These are phyloP conservation scores for Apodemus sylvaticus DNA, from an alignment of 2,113 vertebrate species.

Conservation along the genomic window DNA sequence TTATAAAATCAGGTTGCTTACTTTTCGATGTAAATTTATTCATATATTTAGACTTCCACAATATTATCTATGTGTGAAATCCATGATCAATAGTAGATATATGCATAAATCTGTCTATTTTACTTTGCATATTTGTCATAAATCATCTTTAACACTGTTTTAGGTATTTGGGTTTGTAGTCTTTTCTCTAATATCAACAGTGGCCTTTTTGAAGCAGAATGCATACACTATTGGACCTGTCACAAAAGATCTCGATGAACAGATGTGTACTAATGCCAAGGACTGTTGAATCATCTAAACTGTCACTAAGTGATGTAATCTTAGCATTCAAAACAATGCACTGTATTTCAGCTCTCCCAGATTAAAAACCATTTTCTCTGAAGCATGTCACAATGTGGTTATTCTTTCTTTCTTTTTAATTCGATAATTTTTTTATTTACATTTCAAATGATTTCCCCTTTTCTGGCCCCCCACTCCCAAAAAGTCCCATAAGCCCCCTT, in stretches of 20 bases:
- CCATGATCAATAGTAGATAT: neutral
- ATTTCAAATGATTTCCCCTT: no score
- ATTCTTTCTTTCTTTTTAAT: no score
- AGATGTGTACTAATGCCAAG: neutral
- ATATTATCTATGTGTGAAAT: neutral
- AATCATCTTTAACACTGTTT: neutral
- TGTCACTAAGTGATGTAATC: neutral
- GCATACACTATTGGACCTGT: neutral
- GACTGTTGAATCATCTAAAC: neutral
- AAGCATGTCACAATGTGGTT: no score
- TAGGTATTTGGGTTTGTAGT: neutral
- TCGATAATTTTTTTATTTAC: no score
- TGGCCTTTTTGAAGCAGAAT: neutral
- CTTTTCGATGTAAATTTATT: conserved; percentile 14
- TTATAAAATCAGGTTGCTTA: neutral
- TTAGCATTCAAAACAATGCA: neutral
- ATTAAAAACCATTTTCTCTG: neutral
- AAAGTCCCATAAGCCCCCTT: no score
- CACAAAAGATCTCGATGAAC: neutral
- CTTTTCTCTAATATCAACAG: neutral
- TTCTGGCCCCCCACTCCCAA: no score
- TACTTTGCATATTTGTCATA: neutral
- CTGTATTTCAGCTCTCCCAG: neutral
- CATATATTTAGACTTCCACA: neutral
- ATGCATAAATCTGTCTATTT: neutral